Conservation (phyloP, 2,113 vertebrate genomes). For the Protobothrops mucrosquamatus region DNA sequence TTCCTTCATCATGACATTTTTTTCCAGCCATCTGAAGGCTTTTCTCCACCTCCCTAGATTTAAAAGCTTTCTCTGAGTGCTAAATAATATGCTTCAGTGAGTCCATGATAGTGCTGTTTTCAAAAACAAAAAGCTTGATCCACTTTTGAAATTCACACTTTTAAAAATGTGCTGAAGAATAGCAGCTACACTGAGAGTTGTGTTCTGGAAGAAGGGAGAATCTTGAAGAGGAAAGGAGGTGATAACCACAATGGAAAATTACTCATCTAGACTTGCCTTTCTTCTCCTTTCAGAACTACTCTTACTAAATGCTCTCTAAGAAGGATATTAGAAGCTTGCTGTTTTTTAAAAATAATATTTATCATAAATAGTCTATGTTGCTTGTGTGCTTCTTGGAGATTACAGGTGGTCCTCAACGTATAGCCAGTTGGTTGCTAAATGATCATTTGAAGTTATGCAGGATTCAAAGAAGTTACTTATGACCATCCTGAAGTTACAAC, state of each 20-base stretch:
- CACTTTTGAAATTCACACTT: background rate
- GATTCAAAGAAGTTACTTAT: background rate
- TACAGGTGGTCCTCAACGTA: background rate
- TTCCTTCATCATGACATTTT: background rate
- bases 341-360: background rate
- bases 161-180: fast-evolving
- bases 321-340: background rate
- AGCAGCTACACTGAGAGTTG: background rate
- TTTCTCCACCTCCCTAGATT: background rate
- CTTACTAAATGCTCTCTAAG: background rate
- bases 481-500: background rate
- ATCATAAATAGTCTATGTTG: background rate
- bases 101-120: background rate
- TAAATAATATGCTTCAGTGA: background rate
- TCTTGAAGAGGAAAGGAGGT: background rate
- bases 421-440: background rate
- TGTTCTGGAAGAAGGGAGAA: background rate
- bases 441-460: background rate
- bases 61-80: background rate
- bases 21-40: background rate
- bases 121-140: background rate
- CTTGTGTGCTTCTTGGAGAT: background rate
- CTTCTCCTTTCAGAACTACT: background rate
- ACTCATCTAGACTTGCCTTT: background rate
- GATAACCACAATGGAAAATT: background rate